phyloP scores from a whole-genome alignment of 2,113 vertebrate genomes.

The Jaculus jaculus region DNA sequence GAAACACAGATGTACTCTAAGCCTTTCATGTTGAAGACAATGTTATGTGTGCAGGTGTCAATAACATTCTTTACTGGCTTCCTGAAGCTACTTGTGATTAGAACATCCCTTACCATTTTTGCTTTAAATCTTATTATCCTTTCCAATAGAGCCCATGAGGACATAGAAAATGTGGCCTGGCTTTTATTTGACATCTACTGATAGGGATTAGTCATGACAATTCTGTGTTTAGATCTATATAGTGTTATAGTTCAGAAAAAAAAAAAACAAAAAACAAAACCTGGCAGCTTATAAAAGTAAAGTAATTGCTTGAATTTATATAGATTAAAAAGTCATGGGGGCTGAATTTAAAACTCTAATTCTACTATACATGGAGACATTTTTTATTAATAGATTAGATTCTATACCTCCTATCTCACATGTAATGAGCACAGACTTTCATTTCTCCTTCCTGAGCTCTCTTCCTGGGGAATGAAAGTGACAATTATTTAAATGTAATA shows the following conservation, averaged over 20 bases:
- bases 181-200: neutral
- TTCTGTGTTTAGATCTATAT: neutral
- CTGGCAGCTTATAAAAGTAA: neutral
- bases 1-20: neutral
- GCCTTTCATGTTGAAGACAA: neutral
- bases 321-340: neutral
- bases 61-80: neutral
- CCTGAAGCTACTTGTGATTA: neutral
- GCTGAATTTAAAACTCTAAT: conserved; percentile 12
- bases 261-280: too few species aligned
- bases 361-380: neutral
- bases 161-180: neutral
- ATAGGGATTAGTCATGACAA: neutral
- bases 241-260: neutral
- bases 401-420: neutral
- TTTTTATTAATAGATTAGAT: conserved; percentile 21
- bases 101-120: neutral
- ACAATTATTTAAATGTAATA: conserved; percentile 34
- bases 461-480: neutral
- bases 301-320: conserved; percentile 14
- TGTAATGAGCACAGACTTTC: conserved; percentile 20
- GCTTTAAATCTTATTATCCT: neutral
- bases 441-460: neutral
- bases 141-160: neutral
- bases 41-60: neutral